Evolutionary conservation across 2,797 vertebrate genomes (phyloP).

Genomic region (Falco rusticolus): DNA sequence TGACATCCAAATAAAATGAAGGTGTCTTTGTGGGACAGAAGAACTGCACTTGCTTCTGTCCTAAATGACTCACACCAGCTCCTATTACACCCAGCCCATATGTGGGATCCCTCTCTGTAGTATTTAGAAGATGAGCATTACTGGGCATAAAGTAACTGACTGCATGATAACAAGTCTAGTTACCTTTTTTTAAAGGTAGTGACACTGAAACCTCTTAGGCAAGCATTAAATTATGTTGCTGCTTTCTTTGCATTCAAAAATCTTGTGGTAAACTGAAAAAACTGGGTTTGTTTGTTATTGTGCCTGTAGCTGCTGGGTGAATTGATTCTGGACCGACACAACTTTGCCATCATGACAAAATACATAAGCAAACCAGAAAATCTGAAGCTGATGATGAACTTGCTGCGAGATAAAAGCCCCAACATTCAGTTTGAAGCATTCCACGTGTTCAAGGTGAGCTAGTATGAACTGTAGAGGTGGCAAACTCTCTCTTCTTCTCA

Average conservation of each 20-base stretch:
- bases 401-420: slow-evolving; percentile 93
- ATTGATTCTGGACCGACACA: slow-evolving; percentile 91
- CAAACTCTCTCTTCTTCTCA: not conserved
- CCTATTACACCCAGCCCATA: not conserved
- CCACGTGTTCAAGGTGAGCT: slow-evolving; percentile 94
- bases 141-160: not conserved
- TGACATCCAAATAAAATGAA: not conserved
- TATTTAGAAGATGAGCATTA: not conserved
- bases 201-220: not conserved
- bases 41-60: not conserved
- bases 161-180: not conserved
- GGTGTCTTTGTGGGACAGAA: not conserved
- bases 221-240: not conserved
- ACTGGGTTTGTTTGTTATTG: not conserved
- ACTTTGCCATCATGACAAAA: slow-evolving; percentile 95
- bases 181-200: not conserved
- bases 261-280: not conserved
- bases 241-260: not conserved
- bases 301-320: slow-evolving; percentile 88
- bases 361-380: slow-evolving; percentile 98
- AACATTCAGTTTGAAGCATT: slow-evolving; percentile 99
- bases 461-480: not conserved
- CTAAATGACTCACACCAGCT: not conserved
- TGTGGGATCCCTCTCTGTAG: not conserved
- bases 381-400: slow-evolving; percentile 97